A percentile compares a stretch with the other conserved stretches of the same genome.
Evolutionary conservation across 2,888 invertebrate genomes (phyloP).

Genomic region (Tachystola acroxantha): DNA sequence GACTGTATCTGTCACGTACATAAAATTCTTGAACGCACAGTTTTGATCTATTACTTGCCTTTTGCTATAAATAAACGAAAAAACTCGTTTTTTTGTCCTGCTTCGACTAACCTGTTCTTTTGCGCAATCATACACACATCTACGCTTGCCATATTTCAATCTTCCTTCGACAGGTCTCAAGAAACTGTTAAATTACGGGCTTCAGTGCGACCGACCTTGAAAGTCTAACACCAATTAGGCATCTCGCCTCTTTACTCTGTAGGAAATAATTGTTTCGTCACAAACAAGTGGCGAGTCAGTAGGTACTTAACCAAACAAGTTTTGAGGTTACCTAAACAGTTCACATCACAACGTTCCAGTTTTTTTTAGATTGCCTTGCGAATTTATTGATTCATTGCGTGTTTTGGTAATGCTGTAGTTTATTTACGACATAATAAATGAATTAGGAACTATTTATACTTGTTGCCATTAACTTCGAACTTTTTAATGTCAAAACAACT

Average conservation of each 20-base stretch:
- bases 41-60: no score
- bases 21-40: no score
- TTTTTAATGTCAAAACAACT: no score
- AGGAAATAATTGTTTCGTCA: slow-evolving; percentile 19
- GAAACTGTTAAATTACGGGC: neutral
- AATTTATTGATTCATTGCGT: slow-evolving; percentile 11
- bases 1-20: no score
- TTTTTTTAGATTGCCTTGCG: slow-evolving; percentile 33
- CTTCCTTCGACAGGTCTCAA: neutral
- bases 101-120: neutral
- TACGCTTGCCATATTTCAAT: neutral
- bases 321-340: slow-evolving; percentile 48
- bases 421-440: neutral
- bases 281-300: slow-evolving; percentile 1
- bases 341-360: slow-evolving; percentile 30
- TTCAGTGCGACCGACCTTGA: neutral
- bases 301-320: slow-evolving; percentile 32
- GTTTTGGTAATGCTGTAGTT: neutral
- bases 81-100: neutral
- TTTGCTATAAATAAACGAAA: no score
- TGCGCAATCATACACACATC: neutral
- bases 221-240: slow-evolving; percentile 11
- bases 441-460: neutral
- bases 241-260: slow-evolving; percentile 9
- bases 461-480: neutral